Evolutionary conservation across 2,797 vertebrate genomes (phyloP), one percentile per base, ranked within the genome.

Genomic region (Periophthalmus magnuspinnatus): DNA sequence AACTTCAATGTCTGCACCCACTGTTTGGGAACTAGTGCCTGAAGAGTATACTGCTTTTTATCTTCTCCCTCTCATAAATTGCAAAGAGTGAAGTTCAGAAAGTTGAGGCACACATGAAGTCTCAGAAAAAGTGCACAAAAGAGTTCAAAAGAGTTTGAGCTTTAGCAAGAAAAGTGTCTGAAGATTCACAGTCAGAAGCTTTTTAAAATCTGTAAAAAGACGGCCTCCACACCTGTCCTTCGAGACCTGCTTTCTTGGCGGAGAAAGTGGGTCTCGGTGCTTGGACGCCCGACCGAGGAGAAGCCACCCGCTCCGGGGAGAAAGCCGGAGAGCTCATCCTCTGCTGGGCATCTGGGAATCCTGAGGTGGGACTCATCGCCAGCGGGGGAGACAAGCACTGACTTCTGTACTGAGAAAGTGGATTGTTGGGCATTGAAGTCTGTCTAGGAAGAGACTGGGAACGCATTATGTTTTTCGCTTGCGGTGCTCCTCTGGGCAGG

Each of bases 191-290:
- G 55, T 48, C 21, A 80, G 41, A 22, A 59, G 69, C 7, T 21
- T 81, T 75, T 72, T 90, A 91, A 82, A 87, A 92, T 75, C 91
- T 93, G 80, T 93, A 95, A 84, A 95, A 93, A 86, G 94, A 95
- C 81, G 98, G 97, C 91, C 93, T 98, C 97, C 98, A 99, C 96
- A 99, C 98, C 98, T 99, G 97, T 11, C 96, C 91, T 86, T 94
- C 92, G 63, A 99, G 96, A 70, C 97, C 98, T 5, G 94, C 95
- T 13, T 93, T 97, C 90, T 93, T 95, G 79, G 97, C 95, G 77
- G 96, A 98, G 92, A 97, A 99, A 24, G 92, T 95, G 28, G 98
- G 98, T 74, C 95, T 94, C 11, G 97, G 97, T 5, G 95, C 94
- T 84, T 97, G 96, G 75, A 93, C 76, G 22, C 80, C 85, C 0